A percentile compares a stretch with the other conserved stretches of the same genome.
phyloP scores from a whole-genome alignment of 2,888 invertebrate species.

The Epistrophella euchroma region DNA sequence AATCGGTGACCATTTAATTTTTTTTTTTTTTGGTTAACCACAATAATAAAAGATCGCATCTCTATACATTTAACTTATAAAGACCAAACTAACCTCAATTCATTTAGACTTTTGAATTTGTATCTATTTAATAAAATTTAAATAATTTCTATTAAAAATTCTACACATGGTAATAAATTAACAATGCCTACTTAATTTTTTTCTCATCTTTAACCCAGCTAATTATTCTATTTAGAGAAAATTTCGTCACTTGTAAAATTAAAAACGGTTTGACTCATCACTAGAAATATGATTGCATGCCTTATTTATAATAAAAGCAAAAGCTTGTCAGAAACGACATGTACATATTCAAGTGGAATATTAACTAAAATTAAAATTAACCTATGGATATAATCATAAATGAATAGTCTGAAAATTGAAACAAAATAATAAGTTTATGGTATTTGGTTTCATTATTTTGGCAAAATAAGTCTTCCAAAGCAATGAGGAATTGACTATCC shows the following conservation, averaged over 20 bases:
- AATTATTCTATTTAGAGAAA: conserved; percentile 14
- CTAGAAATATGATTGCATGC: neutral
- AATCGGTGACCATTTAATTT: too few species aligned
- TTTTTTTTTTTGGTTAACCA: too few species aligned
- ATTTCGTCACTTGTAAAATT: conserved; percentile 19
- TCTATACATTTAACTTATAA: too few species aligned
- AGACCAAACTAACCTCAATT: too few species aligned
- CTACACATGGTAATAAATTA: neutral
- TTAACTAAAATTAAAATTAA: neutral
- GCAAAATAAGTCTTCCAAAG: neutral
- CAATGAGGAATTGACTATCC: neutral
- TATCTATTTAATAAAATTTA: too few species aligned
- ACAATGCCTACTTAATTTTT: neutral
- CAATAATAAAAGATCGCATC: too few species aligned
- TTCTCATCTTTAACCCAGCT: neutral
- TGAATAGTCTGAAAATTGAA: neutral
- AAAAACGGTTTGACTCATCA: conserved; percentile 21
- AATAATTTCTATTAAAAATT: neutral
- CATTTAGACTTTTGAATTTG: too few species aligned
- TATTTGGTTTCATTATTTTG: neutral
- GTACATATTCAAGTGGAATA: neutral
- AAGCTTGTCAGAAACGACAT: neutral
- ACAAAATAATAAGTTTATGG: neutral
- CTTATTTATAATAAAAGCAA: neutral
- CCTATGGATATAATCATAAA: neutral